Evolutionary conservation across 2,797 vertebrate genomes (phyloP), one percentile per base, ranked within the genome.

Genomic region (Nannoperca obscura): DNA sequence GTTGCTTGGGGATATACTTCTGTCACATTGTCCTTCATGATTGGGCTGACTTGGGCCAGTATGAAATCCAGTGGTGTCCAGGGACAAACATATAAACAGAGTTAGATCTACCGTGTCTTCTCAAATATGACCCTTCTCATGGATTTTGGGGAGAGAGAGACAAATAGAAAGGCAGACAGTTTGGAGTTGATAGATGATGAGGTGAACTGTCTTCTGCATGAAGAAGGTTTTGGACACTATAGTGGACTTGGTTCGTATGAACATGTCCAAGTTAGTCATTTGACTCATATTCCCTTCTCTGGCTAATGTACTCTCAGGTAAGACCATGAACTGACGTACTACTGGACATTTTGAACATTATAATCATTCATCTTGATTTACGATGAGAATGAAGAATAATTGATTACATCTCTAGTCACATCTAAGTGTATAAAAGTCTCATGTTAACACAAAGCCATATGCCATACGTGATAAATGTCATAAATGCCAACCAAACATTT

Each of bases 41-140:
- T 76, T 55, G 57, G 74, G 65, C 81, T 78, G 79, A 74, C 74
- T 76, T 55, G 46, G 73, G 78, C 77, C 82, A 86, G 50, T 81
- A 61, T 47, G 73, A 72, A 80, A 66, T 81, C 44, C 30, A 76
- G 78, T 71, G 65, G 71, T 71, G 71, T 90, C 86, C 61, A 74
- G 92, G 84, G 90, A 91, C 60, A 69, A 60, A 74, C 62, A 80
- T 86, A 75, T 87, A 76, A 82, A 73, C 60, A 69, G 32, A 83
- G 19, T 71, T 67, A 55, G 36, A 86, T 79, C 47, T 49, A 46
- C 53, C 4, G 30, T 77, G 75, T 88, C 71, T 74, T 72, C 81
- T 74, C 49, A 87, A 50, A 78, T 44, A 58, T 85, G 85, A 82
- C 79, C 78, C 80, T 84, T 91, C 85, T 92, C 85, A 91, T 86